Conservation (phyloP, 2,797 vertebrate species). For the Carapus acus region DNA sequence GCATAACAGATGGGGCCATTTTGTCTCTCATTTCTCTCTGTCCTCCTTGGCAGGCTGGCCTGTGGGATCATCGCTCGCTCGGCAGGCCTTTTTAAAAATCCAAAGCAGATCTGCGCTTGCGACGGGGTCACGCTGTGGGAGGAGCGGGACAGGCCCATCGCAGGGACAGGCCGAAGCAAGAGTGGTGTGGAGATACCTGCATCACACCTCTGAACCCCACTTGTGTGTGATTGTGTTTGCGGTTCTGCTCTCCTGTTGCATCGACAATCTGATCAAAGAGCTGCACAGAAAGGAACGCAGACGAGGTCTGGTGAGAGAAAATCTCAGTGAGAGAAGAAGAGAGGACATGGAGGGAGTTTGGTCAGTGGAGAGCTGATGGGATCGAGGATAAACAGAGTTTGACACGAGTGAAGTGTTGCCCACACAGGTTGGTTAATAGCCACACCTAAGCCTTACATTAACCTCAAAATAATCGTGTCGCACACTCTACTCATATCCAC, state of each 20-base stretch:
- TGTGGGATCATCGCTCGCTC: slow-evolving; percentile 91
- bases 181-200: slow-evolving; percentile 26
- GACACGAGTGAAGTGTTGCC: too few species aligned
- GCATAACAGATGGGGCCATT: too few species aligned
- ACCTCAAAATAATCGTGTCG: too few species aligned
- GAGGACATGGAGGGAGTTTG: slow-evolving; percentile 18
- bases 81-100: slow-evolving; percentile 86
- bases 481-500: slow-evolving; percentile 15
- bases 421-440: too few species aligned
- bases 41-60: slow-evolving; percentile 71
- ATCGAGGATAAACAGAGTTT: too few species aligned
- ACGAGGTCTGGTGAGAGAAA: neutral
- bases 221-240: too few species aligned
- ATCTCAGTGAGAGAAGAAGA: slow-evolving; percentile 2
- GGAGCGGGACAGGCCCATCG: slow-evolving; percentile 76
- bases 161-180: slow-evolving; percentile 68
- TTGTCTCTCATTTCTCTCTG: neutral
- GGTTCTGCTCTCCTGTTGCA: too few species aligned
- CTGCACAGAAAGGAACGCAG: neutral
- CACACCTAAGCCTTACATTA: too few species aligned
- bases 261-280: neutral
- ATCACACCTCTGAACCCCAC: slow-evolving; percentile 77
- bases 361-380: too few species aligned
- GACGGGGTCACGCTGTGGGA: slow-evolving; percentile 91
- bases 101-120: slow-evolving; percentile 85